Base-by-base conservation (phyloP, 2,888 invertebrate genomes). In the Drosophila suboccidentalis region DNA sequence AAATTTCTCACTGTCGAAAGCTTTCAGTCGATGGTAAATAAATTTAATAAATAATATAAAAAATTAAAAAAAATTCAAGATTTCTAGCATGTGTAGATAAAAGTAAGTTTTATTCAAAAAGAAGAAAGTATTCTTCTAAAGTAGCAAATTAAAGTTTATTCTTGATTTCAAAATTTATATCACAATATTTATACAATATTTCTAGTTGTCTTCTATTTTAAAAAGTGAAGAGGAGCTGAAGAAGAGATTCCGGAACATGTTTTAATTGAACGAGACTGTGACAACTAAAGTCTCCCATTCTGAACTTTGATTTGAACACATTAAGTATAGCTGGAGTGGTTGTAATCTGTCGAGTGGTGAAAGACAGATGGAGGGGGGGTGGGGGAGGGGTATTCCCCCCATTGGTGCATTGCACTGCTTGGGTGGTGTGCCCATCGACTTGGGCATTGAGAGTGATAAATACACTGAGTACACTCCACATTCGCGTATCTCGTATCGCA, bases 371-470 rank as follows among this genome's bases (percentile, higher is more conserved):
- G 13, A 43, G 22, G 3, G 22, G 19, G 43, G 43, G 19, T 11
- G 19, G 1, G 15, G 15, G 26, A 26, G 8, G 11, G 34, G 34
- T 11, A 11, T 39, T 3, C 17, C 38, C 38, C 38, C 2, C 38
- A 4, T 0, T 38, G 9, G 19, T 38, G 38, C 49, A 57, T 62
- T 60, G 61, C 67, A 62, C 78, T 71, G 72, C 80, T 53, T 83
- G 82, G 82, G 82, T 83, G 82, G 82, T 71, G 82, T 49, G 15
- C 58, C 61, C 64, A 70, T 81, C 70, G 60, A 68, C 32, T 64
- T 59, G 38, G 47, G 34, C n/a, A 50, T 58, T 44, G 32, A 54
- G 26, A 29, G 29, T 43, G 29, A 38, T 38, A 38, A 13, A 55
- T 41, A 43, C 43, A 17, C 29, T 8, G 22, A 9, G 13, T n/a